A percentile compares a stretch with the other conserved stretches of the same genome.
phyloP scores from a whole-genome alignment of 2,113 vertebrate species.

The Gallinago media region DNA sequence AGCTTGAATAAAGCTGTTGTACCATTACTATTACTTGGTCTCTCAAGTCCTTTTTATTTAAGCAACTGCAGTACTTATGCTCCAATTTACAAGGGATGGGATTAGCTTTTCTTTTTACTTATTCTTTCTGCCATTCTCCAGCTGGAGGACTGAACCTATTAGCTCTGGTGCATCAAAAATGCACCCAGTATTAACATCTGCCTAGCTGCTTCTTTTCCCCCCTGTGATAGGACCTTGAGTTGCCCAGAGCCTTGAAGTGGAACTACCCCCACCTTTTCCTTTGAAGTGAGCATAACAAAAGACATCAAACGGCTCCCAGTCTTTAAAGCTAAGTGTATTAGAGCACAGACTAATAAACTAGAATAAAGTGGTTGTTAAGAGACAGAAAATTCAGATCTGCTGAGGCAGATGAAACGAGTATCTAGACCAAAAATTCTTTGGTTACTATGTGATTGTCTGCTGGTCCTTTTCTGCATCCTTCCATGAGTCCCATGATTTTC shows the following conservation, averaged over 20 bases:
- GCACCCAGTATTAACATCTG: not conserved
- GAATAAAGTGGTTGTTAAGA: not conserved
- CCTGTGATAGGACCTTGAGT: not conserved
- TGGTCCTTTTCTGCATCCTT: not conserved
- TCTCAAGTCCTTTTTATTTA: conserved; percentile 17
- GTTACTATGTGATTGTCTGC: not conserved
- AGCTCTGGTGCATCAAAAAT: conserved; percentile 15
- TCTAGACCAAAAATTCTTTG: not conserved
- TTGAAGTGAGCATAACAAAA: conserved; percentile 38
- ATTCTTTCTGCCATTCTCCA: not conserved
- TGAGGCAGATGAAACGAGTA: not conserved
- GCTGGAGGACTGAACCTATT: not conserved
- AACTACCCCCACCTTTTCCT: not conserved
- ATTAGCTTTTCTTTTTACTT: conserved; percentile 21
- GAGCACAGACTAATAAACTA: conserved; percentile 27
- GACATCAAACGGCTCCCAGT: conserved; percentile 13
- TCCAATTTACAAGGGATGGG: conserved; percentile 17
- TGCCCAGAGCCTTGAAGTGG: not conserved
- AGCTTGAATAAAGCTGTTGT: conserved; percentile 6
- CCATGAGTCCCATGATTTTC: not conserved
- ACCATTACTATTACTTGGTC: not conserved
- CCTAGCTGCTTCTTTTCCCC: not conserved
- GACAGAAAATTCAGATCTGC: not conserved
- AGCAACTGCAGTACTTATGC: not conserved
- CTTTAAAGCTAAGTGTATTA: conserved; percentile 35